Percentiles rank a stretch among this genome's conserved stretches.
Conservation (phyloP, 2,888 invertebrate genomes). For the Meganola albula region DNA sequence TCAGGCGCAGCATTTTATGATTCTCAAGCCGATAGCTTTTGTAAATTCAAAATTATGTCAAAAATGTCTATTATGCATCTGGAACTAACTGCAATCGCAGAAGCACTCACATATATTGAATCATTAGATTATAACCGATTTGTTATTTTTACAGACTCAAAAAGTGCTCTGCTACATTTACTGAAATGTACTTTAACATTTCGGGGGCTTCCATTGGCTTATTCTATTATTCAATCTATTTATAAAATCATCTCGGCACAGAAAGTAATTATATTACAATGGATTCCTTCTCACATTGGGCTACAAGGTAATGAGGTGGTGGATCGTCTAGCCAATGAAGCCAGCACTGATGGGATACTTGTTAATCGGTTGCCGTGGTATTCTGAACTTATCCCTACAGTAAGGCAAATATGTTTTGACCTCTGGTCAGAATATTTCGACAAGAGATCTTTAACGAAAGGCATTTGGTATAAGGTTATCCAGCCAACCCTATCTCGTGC, state of each 20-base stretch:
- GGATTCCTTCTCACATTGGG: background rate
- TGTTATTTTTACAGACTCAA: background rate
- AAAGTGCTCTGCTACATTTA: background rate
- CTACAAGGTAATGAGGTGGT: background rate
- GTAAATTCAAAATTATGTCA: background rate
- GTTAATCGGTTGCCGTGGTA: background rate
- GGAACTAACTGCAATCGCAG: background rate
- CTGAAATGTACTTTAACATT: background rate
- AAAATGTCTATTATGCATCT: conserved; percentile 1
- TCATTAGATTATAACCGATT: background rate
- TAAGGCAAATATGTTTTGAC: background rate
- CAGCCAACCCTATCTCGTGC: background rate
- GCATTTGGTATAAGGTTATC: background rate
- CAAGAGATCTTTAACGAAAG: background rate
- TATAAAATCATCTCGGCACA: background rate
- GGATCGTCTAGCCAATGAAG: background rate
- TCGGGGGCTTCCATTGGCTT: background rate
- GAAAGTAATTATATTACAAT: background rate
- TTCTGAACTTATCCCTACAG: background rate
- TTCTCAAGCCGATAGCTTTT: background rate
- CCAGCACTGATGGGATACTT: background rate
- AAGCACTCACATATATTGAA: conserved; percentile 1
- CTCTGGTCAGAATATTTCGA: background rate
- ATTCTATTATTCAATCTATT: background rate
- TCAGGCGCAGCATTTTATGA: background rate